Base-by-base conservation (phyloP, 2,113 vertebrate species). In the Podarcis muralis region DNA sequence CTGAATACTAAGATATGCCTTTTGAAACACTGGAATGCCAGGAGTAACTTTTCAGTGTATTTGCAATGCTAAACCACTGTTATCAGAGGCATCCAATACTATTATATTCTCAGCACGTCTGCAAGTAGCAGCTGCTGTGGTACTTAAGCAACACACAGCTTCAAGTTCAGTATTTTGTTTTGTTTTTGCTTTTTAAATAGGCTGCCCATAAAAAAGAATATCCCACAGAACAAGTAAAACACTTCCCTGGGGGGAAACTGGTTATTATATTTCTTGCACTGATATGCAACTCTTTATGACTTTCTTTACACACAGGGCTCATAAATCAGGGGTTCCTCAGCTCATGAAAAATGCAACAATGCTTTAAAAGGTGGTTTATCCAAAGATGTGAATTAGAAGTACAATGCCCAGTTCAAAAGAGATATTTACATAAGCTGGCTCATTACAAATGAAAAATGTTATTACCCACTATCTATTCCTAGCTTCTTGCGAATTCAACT, bases 261-360 rank as follows among this genome's bases (percentile, higher is more conserved):
- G 11, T 85, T 81, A 69, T 84, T 85, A 66, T 12, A 3, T 30
- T 87, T 91, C 91, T 91, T 79, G 85, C n/a, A 65, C n/a, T 40
- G 11, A 75, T 81, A 75, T 1, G 9, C 90, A 91, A 92, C 83
- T 87, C 12, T 83, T 72, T 76, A 23, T 83, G 27, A 85, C 1
- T 89, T 35, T 75, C 15, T 90, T 90, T 66, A 53, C 2, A 87
- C 83, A 88, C 37, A 43, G 13, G 57, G 3, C 13, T 85, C 85
- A 84, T 86, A 91, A 93, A 92, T 90, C 48, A 91, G 87, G 69
- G 20, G 85, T 89, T 69, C 23, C 72, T 88, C 85, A 27, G 20
- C 68, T 91, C 59, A 30, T 0, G 0, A 92, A 90, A 87, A 92
- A 92, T 1, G 86, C 81, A 78, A 48, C 59, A 87, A 40, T 35